Percentiles rank a stretch among this genome's conserved stretches.
These are phyloP conservation scores for Ditylenchus dipsaci DNA, from an alignment of 1,140 invertebrate genomes.

Conservation along the genomic window DNA sequence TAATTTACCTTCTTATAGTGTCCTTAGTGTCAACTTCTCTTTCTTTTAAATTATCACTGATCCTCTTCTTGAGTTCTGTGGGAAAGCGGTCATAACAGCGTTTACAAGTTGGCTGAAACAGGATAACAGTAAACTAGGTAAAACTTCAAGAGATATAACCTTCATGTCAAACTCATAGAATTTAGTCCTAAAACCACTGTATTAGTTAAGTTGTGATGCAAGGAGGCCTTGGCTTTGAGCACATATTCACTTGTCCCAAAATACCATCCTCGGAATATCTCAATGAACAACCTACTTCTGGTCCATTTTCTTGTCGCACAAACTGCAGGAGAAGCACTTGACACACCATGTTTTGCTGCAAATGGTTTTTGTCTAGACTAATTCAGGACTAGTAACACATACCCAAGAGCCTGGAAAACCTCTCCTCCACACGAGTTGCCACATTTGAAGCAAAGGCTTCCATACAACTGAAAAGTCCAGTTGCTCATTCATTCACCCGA, in stretches of 20 bases:
- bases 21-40: conserved; percentile 33
- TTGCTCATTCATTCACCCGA: conserved; percentile 7
- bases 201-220: conserved; percentile 10
- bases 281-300: conserved; percentile 69
- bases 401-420: conserved; percentile 84
- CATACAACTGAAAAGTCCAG: conserved; percentile 81
- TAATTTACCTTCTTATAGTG: conserved; percentile 13
- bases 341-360: conserved; percentile 95
- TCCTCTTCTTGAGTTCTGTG: conserved; percentile 79
- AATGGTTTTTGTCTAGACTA: too few species aligned
- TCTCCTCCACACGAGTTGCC: conserved; percentile 95
- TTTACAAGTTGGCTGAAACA: conserved; percentile 79
- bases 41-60: conserved; percentile 56
- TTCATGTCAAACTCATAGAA: conserved; percentile 98
- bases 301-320: conserved; percentile 94
- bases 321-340: conserved; percentile 95
- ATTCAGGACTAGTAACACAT: too few species aligned
- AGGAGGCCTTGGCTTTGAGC: too few species aligned
- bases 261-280: too few species aligned
- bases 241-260: too few species aligned
- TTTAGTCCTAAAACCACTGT: conserved; percentile 70
- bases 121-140: too few species aligned
- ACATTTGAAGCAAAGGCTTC: conserved; percentile 95
- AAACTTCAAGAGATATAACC: too few species aligned
- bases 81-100: conserved; percentile 97